Base-by-base conservation (phyloP, 2,888 invertebrate genomes). In the Drosophila gaucha region DNA sequence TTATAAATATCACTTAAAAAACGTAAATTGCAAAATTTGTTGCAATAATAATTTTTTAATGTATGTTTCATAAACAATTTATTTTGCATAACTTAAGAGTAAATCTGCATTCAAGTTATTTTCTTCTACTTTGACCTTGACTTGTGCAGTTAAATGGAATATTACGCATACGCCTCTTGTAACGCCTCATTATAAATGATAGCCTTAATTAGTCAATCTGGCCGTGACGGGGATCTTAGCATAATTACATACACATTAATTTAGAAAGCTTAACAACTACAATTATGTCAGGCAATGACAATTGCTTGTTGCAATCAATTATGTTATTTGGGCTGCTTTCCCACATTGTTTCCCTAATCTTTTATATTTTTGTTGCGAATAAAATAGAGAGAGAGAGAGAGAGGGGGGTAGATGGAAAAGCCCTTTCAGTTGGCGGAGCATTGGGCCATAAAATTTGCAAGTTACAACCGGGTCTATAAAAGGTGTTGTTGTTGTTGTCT, bases 181-280 rank as follows among this genome's bases (percentile, higher is more conserved):
- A 28, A 8, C 43, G 6, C 16, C 16, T 10, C 12, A 31, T 18
- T 41, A 50, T 43, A 35, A 62, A 38, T 58, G 47, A 51, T 55
- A 43, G 31, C 46, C 43, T 56, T 43, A 63, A 72, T 58, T 67
- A 31, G 50, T 58, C 63, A 58, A 39, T 58, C 35, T 33, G 38
- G 30, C 31, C 35, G 33, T 36, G 66, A 41, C 12, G 39, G 24
- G 67, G 47, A 58, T 52, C 30, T 30, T 70, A n/a, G n/a, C n/a
- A n/a, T 70, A 60, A 71, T 66, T 70, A 46, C 57, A 47, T 39
- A n/a, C 41, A 36, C 69, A 64, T 64, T 55, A 26, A 57, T 54
- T 67, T 50, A 12, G 8, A 14, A 30, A 20, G 30, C 18, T 46
- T 49, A 44, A 18, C 8, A 0, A n/a, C 33, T 22, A 49, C 46